Evolutionary conservation across 2,113 vertebrate species (phyloP).

Genomic region (Menura novaehollandiae): DNA sequence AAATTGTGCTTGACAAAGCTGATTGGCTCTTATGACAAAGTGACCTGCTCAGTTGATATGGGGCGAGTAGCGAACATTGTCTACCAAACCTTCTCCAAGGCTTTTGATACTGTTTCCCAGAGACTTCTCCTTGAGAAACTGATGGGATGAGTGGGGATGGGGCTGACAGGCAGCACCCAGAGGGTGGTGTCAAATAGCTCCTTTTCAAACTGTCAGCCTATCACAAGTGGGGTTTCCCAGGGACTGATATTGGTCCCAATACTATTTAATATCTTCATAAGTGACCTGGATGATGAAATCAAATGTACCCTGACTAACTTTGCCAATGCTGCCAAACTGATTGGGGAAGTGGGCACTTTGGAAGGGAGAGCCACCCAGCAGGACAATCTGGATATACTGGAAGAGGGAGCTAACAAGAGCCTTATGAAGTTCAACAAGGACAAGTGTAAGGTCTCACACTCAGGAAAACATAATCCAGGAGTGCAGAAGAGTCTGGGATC

Average conservation of each 20-base stretch:
- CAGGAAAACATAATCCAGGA: neutral
- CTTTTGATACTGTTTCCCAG: neutral
- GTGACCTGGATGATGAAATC: neutral
- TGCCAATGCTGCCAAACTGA: neutral
- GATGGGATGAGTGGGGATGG: rapidly evolving
- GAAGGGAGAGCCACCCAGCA: neutral
- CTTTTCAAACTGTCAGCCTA: neutral
- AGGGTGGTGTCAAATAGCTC: rapidly evolving
- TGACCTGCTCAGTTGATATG: neutral
- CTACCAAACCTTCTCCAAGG: neutral
- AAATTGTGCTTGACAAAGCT: neutral
- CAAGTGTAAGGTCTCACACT: neutral
- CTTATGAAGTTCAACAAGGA: neutral
- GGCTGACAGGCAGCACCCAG: neutral
- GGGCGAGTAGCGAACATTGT: neutral
- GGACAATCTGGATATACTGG: neutral
- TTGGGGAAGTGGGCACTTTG: neutral
- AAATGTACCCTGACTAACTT: neutral
- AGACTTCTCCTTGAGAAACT: neutral
- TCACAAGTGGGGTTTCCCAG: neutral
- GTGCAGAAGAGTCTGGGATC: neutral
- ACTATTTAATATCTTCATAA: neutral
- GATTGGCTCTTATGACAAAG: neutral
- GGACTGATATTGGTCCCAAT: neutral
- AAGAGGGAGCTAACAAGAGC: neutral